These are phyloP conservation scores for Conomelus anceps DNA, from an alignment of 2,888 invertebrate species.

Conservation along the genomic window DNA sequence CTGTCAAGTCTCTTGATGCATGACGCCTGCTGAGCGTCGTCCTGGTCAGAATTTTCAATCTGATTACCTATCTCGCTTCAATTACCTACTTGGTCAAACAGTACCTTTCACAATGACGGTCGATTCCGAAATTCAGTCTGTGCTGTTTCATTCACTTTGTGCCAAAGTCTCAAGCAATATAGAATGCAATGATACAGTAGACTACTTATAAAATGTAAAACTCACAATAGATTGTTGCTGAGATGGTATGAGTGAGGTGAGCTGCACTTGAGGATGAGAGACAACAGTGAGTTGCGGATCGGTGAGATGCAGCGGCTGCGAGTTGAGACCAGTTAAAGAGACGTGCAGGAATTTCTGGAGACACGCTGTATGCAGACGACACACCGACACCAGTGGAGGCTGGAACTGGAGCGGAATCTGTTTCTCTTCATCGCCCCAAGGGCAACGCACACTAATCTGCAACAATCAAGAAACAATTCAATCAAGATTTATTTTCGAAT, in stretches of 20 bases:
- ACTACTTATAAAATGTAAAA: not conserved
- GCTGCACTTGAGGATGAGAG: conserved; percentile 41
- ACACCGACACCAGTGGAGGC: conserved; percentile 72
- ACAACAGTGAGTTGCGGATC: conserved; percentile 43
- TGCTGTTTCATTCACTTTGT: too few species aligned
- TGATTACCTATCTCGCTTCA: too few species aligned
- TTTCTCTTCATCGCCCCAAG: conserved; percentile 68
- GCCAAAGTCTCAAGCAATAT: too few species aligned
- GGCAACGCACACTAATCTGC: conserved; percentile 65
- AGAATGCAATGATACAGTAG: too few species aligned
- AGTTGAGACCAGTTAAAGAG: conserved; percentile 54
- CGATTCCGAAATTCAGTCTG: too few species aligned
- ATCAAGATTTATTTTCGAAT: too few species aligned
- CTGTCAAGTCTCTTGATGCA: too few species aligned
- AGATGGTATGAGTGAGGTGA: conserved; percentile 60
- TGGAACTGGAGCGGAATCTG: conserved; percentile 71
- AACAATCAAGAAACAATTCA: conserved; percentile 24
- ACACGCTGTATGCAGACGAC: conserved; percentile 76
- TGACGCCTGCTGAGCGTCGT: too few species aligned
- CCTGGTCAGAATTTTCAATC: too few species aligned
- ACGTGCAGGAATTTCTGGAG: conserved; percentile 82
- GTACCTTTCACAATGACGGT: too few species aligned
- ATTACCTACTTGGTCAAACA: too few species aligned
- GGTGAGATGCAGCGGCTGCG: conserved; percentile 41
- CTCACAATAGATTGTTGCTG: conserved; percentile 43